Base-by-base conservation (phyloP, 2,113 vertebrate species). In the Grantiella picta region DNA sequence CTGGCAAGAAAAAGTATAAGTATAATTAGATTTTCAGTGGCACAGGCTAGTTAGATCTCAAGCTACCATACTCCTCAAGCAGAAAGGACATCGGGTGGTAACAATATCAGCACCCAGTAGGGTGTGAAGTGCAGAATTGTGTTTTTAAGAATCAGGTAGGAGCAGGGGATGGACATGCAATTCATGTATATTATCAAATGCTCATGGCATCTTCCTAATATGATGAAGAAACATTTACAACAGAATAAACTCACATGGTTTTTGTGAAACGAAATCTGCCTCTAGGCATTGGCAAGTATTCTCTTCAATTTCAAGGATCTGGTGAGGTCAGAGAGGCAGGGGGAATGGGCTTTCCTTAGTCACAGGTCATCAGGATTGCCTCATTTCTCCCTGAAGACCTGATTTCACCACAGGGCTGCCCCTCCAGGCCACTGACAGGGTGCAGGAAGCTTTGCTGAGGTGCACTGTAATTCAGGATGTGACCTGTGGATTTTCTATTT, bases 21-120 rank as follows among this genome's bases (percentile, higher is more conserved):
- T 56, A 75, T 89, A 91, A 94, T 90, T 77, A 86, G 31, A 66
- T 92, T 82, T 92, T 90, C 87, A 80, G 59, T 50, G 45, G 50
- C 35, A 53, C 27, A 84, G 13, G 4, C 21, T 72, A 31, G 53
- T 33, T 85, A 85, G 24, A 21, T 91, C 40, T 89, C 44, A 56
- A 64, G 36, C 49, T 94, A 59, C 29, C 33, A 16, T 10, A 18
- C 15, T 60, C 15, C 27, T 82, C 50, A 66, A 70, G 64, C 13
- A 73, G 75, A 82, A 86, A 85, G n/a, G 17, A 20, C 47, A 70
- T 68, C 1, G 7, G 21, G 23, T 44, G 70, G 8, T 64, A 64
- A 27, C 57, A 29, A 27, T 61, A 27, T 49, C 61, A 65, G 59
- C 10, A 14, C 7, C 11, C 24, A 50, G 50, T 12, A 54, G 33